Conservation (phyloP, 2,113 vertebrate species). For the Mesitornis unicolor region DNA sequence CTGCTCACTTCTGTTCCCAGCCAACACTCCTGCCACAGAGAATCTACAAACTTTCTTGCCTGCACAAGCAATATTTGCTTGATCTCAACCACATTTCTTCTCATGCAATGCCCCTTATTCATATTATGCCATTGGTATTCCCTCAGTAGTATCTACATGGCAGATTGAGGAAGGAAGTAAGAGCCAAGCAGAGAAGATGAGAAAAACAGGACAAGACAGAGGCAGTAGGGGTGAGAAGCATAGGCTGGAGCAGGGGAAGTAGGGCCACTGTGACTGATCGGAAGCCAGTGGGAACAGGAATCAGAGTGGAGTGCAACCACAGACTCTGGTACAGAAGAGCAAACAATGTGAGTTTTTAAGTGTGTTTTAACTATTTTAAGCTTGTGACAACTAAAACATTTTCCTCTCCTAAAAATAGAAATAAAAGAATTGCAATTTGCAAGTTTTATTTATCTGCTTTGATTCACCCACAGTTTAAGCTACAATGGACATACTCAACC, state of each 20-base stretch:
- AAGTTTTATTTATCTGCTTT: neutral
- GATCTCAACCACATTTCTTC: neutral
- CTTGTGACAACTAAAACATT: neutral
- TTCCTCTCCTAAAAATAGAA: neutral
- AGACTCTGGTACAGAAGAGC: neutral
- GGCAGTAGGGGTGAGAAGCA: neutral
- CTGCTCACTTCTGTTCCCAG: neutral
- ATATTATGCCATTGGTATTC: neutral
- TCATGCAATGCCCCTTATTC: neutral
- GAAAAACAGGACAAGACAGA: neutral
- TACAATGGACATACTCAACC: neutral
- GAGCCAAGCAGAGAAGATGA: neutral
- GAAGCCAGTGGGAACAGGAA: neutral
- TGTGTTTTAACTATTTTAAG: neutral
- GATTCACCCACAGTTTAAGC: neutral
- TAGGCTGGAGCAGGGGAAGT: neutral
- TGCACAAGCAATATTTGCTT: neutral
- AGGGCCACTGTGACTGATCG: fast-evolving
- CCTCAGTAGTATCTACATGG: neutral
- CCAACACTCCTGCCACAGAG: neutral
- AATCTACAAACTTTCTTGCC: neutral
- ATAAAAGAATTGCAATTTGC: neutral
- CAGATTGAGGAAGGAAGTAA: neutral
- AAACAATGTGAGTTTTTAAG: neutral
- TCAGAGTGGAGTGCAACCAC: neutral